Evolutionary conservation across 2,113 vertebrate species (phyloP).

Genomic region (Arothron firmamentum): DNA sequence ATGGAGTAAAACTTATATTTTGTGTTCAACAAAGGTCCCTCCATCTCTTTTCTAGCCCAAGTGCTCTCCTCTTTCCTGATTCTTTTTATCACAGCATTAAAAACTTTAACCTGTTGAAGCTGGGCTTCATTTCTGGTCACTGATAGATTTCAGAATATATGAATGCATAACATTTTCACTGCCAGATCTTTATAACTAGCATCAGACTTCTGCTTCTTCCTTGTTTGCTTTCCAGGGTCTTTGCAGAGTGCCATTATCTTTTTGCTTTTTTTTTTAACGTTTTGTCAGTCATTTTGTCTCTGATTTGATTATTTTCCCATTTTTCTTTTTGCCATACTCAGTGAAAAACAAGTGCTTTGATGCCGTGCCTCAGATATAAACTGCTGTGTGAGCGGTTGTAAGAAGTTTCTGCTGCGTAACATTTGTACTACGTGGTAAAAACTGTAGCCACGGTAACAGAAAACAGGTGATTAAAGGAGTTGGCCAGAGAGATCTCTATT

Average conservation of each 20-base stretch:
- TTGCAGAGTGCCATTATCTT: background rate
- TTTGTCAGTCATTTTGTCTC: background rate
- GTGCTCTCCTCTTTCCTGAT: slow-evolving; percentile 15
- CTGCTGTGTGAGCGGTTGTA: background rate
- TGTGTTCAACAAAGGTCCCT: background rate
- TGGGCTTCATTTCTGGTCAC: background rate
- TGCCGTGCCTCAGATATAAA: slow-evolving; percentile 9
- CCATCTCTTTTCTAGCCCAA: slow-evolving; percentile 12
- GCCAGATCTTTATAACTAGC: background rate
- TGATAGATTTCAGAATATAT: background rate
- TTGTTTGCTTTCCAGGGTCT: background rate
- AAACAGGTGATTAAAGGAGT: background rate
- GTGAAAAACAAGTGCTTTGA: slow-evolving; percentile 6
- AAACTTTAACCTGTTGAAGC: background rate
- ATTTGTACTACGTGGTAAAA: background rate
- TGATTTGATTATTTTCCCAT: background rate
- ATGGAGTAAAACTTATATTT: slow-evolving; percentile 1
- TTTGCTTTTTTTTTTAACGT: background rate
- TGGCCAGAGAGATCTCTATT: background rate
- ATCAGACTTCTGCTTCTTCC: background rate
- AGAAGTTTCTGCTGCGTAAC: background rate
- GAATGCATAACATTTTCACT: background rate
- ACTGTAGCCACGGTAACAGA: too few relatives aligned
- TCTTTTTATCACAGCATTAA: background rate
- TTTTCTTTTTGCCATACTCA: background rate